A percentile compares a stretch with the other conserved stretches of the same genome.
Conservation (phyloP, 2,113 vertebrate genomes). For the Otis tarda region DNA sequence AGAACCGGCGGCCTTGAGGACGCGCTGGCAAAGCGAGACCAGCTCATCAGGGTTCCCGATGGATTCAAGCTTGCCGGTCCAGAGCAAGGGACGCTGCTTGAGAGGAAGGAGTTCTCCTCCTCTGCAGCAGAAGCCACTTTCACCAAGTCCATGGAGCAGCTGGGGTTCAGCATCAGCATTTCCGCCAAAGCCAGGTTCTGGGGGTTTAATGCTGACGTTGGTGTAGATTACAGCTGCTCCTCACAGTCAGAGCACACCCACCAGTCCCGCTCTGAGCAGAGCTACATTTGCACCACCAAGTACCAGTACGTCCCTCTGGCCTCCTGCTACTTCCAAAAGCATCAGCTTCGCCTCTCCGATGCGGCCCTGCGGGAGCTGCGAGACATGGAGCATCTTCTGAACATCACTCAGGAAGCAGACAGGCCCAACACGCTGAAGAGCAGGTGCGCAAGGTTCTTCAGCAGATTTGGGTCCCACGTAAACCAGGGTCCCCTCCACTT, state of each 20-base stretch:
- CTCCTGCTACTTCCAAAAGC: conserved; percentile 55
- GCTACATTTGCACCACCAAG: conserved; percentile 49
- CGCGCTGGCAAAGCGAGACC: conserved; percentile 41
- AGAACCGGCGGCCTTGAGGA: neutral
- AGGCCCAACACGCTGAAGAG: neutral
- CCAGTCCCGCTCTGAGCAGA: neutral
- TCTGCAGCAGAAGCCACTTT: conserved; percentile 51
- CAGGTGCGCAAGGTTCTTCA: conserved; percentile 53
- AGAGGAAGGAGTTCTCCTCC: conserved; percentile 66
- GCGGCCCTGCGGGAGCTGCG: conserved; percentile 60
- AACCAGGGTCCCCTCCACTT: conserved; percentile 71
- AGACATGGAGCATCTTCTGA: conserved; percentile 30
- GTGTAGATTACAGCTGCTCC: neutral
- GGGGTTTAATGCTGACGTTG: neutral
- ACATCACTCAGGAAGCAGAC: neutral
- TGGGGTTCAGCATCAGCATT: conserved; percentile 38
- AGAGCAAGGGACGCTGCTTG: neutral
- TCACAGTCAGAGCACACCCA: neutral
- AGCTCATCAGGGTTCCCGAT: conserved; percentile 50
- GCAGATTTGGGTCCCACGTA: conserved; percentile 67
- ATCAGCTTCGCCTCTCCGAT: conserved; percentile 58
- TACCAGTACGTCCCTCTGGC: conserved; percentile 67
- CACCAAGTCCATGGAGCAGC: conserved; percentile 36
- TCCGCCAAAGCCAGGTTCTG: neutral
- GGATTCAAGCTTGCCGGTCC: conserved; percentile 42